Percentiles rank a stretch among this genome's conserved stretches.
These are phyloP conservation scores for Drosophila subquinaria DNA, from an alignment of 2,888 invertebrate species.

Conservation along the genomic window DNA sequence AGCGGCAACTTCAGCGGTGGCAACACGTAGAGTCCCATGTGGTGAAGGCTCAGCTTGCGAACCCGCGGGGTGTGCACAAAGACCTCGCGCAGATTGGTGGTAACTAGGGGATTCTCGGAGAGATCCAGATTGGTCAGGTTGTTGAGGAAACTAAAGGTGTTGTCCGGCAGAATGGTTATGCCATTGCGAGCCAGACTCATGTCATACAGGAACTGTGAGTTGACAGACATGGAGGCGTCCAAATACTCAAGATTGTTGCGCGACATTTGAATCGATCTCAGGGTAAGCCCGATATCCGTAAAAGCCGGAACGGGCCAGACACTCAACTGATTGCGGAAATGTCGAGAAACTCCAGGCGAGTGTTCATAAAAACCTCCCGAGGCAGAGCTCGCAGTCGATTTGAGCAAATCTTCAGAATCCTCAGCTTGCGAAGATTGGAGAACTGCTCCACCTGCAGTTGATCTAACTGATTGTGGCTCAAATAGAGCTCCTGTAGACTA, in stretches of 20 bases:
- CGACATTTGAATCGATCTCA: too few species aligned
- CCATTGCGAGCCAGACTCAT: too few species aligned
- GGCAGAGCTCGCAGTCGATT: slow-evolving; percentile 91
- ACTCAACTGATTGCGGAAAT: too few species aligned
- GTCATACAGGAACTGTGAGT: too few species aligned
- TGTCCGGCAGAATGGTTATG: too few species aligned
- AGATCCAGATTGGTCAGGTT: slow-evolving; percentile 93
- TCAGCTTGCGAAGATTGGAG: slow-evolving; percentile 90
- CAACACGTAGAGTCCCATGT: slow-evolving; percentile 91
- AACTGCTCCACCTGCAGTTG: slow-evolving; percentile 93
- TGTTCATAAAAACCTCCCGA: slow-evolving; percentile 92
- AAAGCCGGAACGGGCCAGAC: slow-evolving; percentile 93
- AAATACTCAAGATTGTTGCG: too few species aligned
- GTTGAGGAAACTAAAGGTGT: too few species aligned
- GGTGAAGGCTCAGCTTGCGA: slow-evolving; percentile 91
- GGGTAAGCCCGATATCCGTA: too few species aligned
- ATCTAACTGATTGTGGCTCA: slow-evolving; percentile 91
- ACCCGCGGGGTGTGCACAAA: slow-evolving; percentile 93
- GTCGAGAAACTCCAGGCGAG: slow-evolving; percentile 92
- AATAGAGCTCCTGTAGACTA: slow-evolving; percentile 91
- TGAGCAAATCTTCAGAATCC: slow-evolving; percentile 90
- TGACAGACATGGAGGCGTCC: too few species aligned
- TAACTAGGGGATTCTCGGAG: slow-evolving; percentile 92
- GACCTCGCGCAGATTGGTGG: slow-evolving; percentile 94
- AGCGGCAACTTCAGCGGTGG: slow-evolving; percentile 92